Evolutionary conservation across 2,797 vertebrate species (phyloP), one percentile per base, ranked within the genome.

Genomic region (Octomys mimax): DNA sequence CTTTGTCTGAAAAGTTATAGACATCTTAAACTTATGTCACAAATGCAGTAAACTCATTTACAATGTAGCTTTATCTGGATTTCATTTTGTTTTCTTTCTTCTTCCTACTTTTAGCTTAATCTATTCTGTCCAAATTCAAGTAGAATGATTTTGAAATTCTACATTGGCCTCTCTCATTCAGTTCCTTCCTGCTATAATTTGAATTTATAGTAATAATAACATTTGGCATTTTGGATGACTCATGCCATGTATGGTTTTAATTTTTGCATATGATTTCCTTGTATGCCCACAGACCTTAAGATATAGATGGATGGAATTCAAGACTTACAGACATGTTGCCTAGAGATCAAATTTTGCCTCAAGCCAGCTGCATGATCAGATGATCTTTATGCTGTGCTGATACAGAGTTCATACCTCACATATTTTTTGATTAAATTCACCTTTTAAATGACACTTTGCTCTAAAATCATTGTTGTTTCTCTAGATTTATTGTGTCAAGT

Each of bases 391-490:
- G 31, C 7, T 92, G 4, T 90, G 21, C 52, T 92, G n/a, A 86
- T 68, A 91, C 1, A 87, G 59, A 91, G 26, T 62, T 87, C 70
- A 62, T 75, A 66, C 22, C 75, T 49, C 86, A 49, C 71, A 42
- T 22, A 86, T 91, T 83, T 64, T 62, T 68, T 87, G 70, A 92
- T 96, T 94, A 90, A 85, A 92, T 95, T 92, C 84, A 82, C 18
- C 22, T 77, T 95, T 94, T 26, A 52, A 87, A 82, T 92, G 26
- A 22, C n/a, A 57, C 68, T 59, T 14, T 81, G 70, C 77, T 95
- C 49, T 71, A 77, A 75, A 95, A 86, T 89, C 46, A 89, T 71
- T 64, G 70, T 14, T 89, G 1, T n/a, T 46, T 92, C 3, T 83
- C 46, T 94, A 86, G 42, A 61, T 85, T 86, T 89, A 36, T 22